Conservation (phyloP, 1,140 invertebrate species). For the Acromyrmex heyeri region DNA sequence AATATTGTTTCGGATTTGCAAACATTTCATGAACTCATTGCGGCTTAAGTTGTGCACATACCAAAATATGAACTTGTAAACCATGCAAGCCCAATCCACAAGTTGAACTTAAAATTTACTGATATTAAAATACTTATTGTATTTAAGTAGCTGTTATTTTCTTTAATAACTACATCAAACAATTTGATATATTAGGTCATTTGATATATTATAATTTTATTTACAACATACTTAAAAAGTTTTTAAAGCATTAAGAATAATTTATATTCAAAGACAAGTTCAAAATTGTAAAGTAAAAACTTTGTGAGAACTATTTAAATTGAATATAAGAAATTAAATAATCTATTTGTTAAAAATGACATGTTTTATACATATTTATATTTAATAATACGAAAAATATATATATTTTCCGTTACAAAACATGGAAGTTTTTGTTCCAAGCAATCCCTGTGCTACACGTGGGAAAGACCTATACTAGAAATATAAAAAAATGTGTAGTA, state of each 20-base stretch:
- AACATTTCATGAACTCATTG: constrained; percentile 29
- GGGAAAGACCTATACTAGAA: neutral
- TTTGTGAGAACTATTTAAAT: neutral
- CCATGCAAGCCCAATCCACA: neutral
- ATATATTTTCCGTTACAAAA: neutral
- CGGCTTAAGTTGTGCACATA: neutral
- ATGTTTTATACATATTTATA: neutral
- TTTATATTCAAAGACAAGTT: neutral
- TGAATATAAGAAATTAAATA: neutral
- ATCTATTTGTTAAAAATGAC: neutral
- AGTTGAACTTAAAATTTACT: constrained; percentile 15
- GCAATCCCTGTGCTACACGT: neutral
- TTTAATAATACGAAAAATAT: neutral
- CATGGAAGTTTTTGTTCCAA: neutral
- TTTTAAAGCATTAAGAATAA: neutral
- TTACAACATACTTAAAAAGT: neutral
- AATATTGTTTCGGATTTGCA: constrained; percentile 33
- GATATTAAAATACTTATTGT: neutral
- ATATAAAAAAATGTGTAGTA: neutral
- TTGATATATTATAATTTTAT: neutral
- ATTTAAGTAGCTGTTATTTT: constrained; percentile 10
- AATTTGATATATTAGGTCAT: neutral
- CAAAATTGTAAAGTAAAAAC: neutral
- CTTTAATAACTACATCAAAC: neutral
- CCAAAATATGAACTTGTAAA: constrained; percentile 5